These are phyloP conservation scores for Globicephala melas DNA, from an alignment of 2,113 vertebrate species.

Conservation along the genomic window DNA sequence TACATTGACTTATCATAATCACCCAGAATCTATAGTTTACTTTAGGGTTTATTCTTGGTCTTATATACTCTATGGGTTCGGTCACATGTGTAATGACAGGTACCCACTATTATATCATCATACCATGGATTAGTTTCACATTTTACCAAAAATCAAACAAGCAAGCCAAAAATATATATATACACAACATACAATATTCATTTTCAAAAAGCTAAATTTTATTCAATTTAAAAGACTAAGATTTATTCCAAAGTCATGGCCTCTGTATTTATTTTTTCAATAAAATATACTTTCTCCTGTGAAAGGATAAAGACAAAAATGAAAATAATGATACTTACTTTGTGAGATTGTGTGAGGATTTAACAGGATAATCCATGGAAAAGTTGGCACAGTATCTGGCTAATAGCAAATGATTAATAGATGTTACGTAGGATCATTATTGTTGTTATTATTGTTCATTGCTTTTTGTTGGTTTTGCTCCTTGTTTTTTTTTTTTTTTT, in stretches of 20 bases:
- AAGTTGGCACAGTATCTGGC: background rate
- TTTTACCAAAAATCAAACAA: conserved; percentile 7
- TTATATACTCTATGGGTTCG: background rate
- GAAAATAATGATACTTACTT: background rate
- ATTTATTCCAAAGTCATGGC: background rate
- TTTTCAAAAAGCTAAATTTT: background rate
- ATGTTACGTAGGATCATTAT: background rate
- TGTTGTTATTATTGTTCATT: background rate
- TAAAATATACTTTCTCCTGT: background rate
- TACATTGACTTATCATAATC: background rate
- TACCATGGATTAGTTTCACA: background rate
- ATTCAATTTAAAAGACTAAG: background rate
- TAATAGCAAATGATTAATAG: background rate
- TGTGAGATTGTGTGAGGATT: background rate
- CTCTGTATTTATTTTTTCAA: background rate
- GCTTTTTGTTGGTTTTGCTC: background rate
- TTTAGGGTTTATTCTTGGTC: background rate
- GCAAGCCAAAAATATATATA: background rate
- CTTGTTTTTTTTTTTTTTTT: background rate
- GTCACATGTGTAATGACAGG: background rate
- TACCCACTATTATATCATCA: background rate
- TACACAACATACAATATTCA: background rate
- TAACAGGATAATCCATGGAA: background rate
- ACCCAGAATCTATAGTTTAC: background rate
- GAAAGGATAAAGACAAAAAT: background rate